Evolutionary conservation across 2,797 vertebrate genomes (phyloP).

Genomic region (Ciconia nigra): DNA sequence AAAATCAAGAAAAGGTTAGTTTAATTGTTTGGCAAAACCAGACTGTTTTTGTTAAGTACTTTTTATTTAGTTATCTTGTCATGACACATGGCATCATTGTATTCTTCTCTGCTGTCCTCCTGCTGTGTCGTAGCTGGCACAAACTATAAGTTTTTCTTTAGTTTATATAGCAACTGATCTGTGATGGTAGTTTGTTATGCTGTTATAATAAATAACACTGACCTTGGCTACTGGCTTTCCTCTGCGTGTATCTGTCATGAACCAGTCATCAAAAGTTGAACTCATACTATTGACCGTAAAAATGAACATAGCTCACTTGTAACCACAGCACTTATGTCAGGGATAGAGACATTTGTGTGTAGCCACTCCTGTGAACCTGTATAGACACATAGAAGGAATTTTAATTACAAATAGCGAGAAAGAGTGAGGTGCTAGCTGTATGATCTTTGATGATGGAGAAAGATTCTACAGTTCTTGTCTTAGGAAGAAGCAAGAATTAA

Average conservation of each 20-base stretch:
- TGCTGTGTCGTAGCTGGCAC: neutral
- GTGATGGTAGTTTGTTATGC: neutral
- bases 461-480: neutral
- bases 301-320: neutral
- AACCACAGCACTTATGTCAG: neutral
- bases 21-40: neutral
- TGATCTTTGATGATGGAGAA: neutral
- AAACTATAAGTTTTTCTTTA: neutral
- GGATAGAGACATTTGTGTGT: neutral
- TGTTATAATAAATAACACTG: neutral
- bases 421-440: neutral
- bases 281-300: neutral
- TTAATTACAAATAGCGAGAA: neutral
- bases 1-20: neutral
- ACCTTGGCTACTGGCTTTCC: conserved; percentile 30
- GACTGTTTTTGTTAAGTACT: neutral
- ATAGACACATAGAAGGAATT: neutral
- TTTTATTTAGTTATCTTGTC: neutral
- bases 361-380: neutral
- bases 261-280: neutral
- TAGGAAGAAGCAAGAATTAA: neutral
- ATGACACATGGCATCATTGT: rapidly evolving
- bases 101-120: neutral
- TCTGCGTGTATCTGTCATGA: neutral
- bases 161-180: neutral